These are phyloP conservation scores for Macquaria ambigua DNA, from an alignment of 2,113 vertebrate genomes.

Conservation along the genomic window DNA sequence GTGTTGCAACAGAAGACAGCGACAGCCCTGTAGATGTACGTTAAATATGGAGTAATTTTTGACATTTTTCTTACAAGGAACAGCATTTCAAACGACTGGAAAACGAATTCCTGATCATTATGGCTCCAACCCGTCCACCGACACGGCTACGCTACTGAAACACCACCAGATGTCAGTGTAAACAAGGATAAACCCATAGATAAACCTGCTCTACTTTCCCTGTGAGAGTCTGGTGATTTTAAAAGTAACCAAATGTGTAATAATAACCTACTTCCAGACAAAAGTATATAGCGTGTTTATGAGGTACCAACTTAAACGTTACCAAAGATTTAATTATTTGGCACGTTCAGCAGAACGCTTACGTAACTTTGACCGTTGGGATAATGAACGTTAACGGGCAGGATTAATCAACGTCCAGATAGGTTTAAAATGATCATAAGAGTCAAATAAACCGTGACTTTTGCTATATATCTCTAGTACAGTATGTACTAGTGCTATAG, in stretches of 20 bases:
- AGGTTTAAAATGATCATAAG: not conserved
- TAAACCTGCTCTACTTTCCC: not conserved
- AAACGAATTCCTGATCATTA: not conserved
- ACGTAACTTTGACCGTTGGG: not conserved
- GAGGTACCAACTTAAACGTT: not conserved
- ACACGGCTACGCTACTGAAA: not conserved
- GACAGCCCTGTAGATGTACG: rapidly evolving
- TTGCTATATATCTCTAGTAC: too few species aligned
- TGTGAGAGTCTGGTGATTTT: not conserved
- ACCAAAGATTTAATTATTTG: not conserved
- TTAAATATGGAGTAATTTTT: not conserved
- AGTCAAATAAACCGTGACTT: too few species aligned
- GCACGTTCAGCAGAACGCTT: not conserved
- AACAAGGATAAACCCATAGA: not conserved
- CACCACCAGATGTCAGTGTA: constrained; percentile 56
- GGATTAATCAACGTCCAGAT: not conserved
- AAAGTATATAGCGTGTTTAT: too few species aligned
- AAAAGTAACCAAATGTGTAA: not conserved
- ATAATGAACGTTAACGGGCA: not conserved
- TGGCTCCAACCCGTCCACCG: not conserved
- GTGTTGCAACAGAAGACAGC: too few species aligned
- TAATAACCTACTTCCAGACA: not conserved
- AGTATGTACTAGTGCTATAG: not conserved
- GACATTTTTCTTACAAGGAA: not conserved
- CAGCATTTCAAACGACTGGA: not conserved